Base-by-base conservation (phyloP, 2,888 invertebrate species). In the Zygogramma bicolorata region DNA sequence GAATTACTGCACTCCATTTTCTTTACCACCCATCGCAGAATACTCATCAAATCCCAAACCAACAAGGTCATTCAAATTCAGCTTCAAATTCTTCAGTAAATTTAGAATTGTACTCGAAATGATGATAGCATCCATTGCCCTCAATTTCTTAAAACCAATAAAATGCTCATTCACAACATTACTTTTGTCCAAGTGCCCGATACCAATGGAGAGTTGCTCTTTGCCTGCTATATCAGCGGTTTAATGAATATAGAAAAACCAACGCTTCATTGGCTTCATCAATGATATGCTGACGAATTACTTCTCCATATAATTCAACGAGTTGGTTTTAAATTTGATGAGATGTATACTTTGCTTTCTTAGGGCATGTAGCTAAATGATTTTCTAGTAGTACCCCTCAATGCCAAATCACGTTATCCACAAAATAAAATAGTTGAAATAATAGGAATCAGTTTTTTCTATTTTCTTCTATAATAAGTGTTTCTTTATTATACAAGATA, bases 161-260 rank as follows among this genome's bases (percentile, higher is more conserved):
- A 46, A 62, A 13, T 46, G 29, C 49, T 61, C 49, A 18, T 31
- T 49, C 10, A 68, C 53, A 49, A 20, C 10, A 29, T 67, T 65
- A 15, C 29, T 27, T 18, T 20, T 57, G 3, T 57, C 18, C 10
- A 18, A n/a, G n/a, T n/a, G 22, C 34, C 62, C 75, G 65, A 75
- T 38, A 22, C 80, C 79, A 40, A 81, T 74, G 46, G 81, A 80
- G 18, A 80, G 70, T 72, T 78, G 80, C 71, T 82, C 76, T 70
- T 69, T 75, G 31, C 80, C 81, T 70, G 78, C 66, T 46, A 80
- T 81, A 66, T 80, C 81, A 62, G 76, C 73, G 40, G 76, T 81
- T 75, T 80, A 80, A 75, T 82, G 38, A n/a, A n/a, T n/a, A n/a
- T n/a, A n/a, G n/a, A n/a, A n/a, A n/a, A n/a, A n/a, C n/a, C n/a